Conservation (phyloP, 2,113 vertebrate genomes). For the Anguilla japonica region DNA sequence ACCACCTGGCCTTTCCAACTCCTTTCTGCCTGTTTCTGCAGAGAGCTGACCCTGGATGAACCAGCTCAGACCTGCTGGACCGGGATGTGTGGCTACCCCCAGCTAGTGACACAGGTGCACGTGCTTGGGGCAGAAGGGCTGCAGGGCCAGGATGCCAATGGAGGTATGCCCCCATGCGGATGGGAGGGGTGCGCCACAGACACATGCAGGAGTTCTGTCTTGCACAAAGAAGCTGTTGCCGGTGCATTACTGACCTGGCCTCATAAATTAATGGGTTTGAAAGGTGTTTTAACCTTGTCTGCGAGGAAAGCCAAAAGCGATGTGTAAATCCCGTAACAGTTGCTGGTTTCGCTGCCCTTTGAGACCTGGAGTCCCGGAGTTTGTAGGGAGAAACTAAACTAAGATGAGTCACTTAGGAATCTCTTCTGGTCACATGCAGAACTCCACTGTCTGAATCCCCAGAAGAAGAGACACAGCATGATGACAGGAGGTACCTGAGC, state of each 20-base stretch:
- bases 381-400: neutral
- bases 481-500: slow-evolving; percentile 35
- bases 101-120: slow-evolving; percentile 87
- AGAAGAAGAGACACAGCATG: slow-evolving; percentile 38
- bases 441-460: slow-evolving; percentile 36
- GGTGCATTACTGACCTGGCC: neutral
- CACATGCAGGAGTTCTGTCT: neutral
- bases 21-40: slow-evolving; percentile 46
- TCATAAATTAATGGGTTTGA: neutral
- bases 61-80: slow-evolving; percentile 88
- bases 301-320: neutral
- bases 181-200: neutral
- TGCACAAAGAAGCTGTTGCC: neutral
- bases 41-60: slow-evolving; percentile 80
- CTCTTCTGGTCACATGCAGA: slow-evolving; percentile 30
- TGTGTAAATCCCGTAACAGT: neutral
- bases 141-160: slow-evolving; percentile 73
- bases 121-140: slow-evolving; percentile 79
- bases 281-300: neutral
- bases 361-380: neutral
- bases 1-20: neutral
- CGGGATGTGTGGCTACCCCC: slow-evolving; percentile 84
- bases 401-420: slow-evolving; percentile 19
- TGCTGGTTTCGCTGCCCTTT: neutral
- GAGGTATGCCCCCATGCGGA: slow-evolving; percentile 64